Base-by-base conservation (phyloP, 1,140 invertebrate species). In the Zaprionus ornatus region DNA sequence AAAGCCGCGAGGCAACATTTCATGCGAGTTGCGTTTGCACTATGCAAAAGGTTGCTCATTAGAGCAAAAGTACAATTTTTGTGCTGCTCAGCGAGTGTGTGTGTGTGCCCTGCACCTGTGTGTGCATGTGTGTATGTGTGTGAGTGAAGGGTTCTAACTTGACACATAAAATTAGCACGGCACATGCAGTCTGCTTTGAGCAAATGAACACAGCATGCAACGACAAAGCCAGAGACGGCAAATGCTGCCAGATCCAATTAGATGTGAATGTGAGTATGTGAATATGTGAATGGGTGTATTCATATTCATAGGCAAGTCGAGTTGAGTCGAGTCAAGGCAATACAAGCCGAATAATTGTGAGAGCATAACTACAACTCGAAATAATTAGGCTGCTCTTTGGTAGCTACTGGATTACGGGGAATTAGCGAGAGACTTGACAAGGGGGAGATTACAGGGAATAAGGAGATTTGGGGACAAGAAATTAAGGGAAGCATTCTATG, bases 121-220 rank as follows among this genome's bases (percentile, higher is more conserved):
- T 52, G 6, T 40, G 3, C 1, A 42, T 48, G 40, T 55, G 48
- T 52, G 56, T 40, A 54, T 59, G 42, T 48, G 59, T 32, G 32
- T 21, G 29, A 23, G 50, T 64, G 35, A 64, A 32, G 42, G 54
- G 69, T 63, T 70, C 29, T 52, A 73, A 42, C 74, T 77, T 77
- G 74, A 77, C 74, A 76, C 74, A 72, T 23, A 76, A 76, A 76
- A 76, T 76, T 72, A 65, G 74, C 69, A 60, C 62, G 57, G 74
- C 55, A 56, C 48, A 59, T 45, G 23, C 29, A 21, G 27, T 10
- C 48, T 61, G 62, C 74, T 66, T 73, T 76, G 54, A 65, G 63
- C 61, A 76, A 76, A 76, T 61, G 62, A 48, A 59, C 68, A 72
- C 37, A 25, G 23, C 15, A 12, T 45, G 42, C 56, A 65, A 57